Percentiles rank a stretch among this genome's conserved stretches.
Conservation (phyloP, 2,113 vertebrate species). For the Reinhardtius hippoglossoides region DNA sequence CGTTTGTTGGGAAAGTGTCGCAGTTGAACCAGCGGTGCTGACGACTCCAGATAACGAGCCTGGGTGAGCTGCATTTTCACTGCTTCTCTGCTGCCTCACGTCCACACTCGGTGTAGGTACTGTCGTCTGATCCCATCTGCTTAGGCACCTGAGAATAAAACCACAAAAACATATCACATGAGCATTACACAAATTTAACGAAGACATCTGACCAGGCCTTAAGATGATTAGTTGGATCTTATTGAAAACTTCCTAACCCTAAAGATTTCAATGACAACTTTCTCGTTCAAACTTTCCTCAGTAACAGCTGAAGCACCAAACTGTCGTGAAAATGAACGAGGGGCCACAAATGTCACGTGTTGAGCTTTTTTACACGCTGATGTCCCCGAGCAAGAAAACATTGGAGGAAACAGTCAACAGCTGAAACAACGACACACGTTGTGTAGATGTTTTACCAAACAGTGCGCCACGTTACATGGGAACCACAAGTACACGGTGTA, state of each 20-base stretch:
- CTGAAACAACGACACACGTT: too few species aligned
- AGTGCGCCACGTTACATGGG: too few species aligned
- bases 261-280: too few species aligned
- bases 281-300: too few species aligned
- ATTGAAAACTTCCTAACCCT: too few species aligned
- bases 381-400: too few species aligned
- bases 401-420: too few species aligned
- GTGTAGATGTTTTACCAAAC: too few species aligned
- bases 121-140: conserved; percentile 82
- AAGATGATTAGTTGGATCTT: neutral
- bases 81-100: conserved; percentile 54
- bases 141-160: conserved; percentile 72
- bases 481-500: too few species aligned
- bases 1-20: conserved; percentile 14
- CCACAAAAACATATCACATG: neutral
- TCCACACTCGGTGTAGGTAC: conserved; percentile 70
- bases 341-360: too few species aligned
- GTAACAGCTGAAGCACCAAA: neutral
- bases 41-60: conserved; percentile 47
- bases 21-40: conserved; percentile 12
- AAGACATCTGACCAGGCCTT: neutral
- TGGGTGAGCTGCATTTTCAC: conserved; percentile 56
- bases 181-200: neutral
- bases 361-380: too few species aligned
- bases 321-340: too few species aligned